Evolutionary conservation across 1,140 invertebrate species (phyloP).

Genomic region (Argopecten irradians): DNA sequence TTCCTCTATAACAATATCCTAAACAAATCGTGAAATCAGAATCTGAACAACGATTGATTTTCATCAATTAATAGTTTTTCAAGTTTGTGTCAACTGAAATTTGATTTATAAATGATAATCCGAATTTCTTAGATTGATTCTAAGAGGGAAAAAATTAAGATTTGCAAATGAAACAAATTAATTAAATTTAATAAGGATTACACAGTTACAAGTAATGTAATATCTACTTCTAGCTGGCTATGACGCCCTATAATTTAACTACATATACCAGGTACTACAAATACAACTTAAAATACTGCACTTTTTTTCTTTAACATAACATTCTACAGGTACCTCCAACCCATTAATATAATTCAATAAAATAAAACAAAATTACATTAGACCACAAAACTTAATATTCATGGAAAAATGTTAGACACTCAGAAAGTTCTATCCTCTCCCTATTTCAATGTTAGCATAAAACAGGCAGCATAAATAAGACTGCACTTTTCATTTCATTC

Average conservation of each 20-base stretch:
- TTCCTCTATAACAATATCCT: no score
- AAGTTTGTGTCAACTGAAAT: no score
- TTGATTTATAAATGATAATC: no score
- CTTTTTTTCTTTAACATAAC: slow-evolving; percentile 6
- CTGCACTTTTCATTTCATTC: no score
- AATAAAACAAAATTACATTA: not conserved
- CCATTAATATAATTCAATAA: not conserved
- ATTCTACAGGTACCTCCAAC: not conserved
- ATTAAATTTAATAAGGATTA: not conserved
- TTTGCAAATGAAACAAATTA: no score
- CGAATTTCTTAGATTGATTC: no score
- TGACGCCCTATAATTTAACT: not conserved
- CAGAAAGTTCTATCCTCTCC: no score
- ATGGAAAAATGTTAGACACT: not conserved
- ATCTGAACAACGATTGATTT: not conserved
- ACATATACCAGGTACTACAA: not conserved
- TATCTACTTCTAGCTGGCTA: not conserved
- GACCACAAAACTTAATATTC: not conserved
- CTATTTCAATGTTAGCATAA: not conserved
- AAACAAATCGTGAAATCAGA: no score
- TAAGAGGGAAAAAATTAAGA: no score
- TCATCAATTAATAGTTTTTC: no score
- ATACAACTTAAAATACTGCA: not conserved
- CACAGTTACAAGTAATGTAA: not conserved
- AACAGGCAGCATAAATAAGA: not conserved